Evolutionary conservation across 2,797 vertebrate species (phyloP).

Genomic region (Florisuga fusca): DNA sequence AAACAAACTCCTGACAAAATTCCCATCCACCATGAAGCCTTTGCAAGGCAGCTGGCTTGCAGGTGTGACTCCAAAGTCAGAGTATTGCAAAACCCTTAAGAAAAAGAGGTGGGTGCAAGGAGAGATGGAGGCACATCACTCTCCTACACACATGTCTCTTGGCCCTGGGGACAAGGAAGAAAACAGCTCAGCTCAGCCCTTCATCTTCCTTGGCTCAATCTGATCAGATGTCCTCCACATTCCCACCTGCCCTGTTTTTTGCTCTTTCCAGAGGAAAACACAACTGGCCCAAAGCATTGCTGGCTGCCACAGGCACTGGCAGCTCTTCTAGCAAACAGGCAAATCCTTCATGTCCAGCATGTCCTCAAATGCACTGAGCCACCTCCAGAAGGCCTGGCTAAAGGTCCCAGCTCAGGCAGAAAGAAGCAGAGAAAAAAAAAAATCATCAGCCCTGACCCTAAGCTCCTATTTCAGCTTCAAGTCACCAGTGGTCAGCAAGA

Average conservation of each 20-base stretch:
- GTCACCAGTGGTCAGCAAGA: background rate
- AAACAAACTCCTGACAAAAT: background rate
- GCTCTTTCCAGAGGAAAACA: background rate
- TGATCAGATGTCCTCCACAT: background rate
- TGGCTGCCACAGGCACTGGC: background rate
- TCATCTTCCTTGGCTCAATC: background rate
- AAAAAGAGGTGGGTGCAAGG: background rate
- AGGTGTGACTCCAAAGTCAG: background rate
- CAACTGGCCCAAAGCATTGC: background rate
- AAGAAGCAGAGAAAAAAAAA: background rate
- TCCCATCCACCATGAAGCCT: background rate
- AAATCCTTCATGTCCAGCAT: constrained; percentile 35
- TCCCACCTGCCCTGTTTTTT: constrained; percentile 13
- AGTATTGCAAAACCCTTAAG: background rate
- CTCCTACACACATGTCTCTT: accelerated
- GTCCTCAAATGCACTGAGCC: background rate
- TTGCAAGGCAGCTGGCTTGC: background rate
- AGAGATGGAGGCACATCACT: background rate
- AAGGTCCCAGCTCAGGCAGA: background rate
- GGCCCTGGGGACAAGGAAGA: background rate
- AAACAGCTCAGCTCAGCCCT: background rate
- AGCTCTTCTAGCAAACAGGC: background rate
- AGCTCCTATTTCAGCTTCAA: constrained; percentile 7
- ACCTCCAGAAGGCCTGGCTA: accelerated
- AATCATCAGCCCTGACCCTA: background rate